Evolutionary conservation across 1,140 invertebrate species (phyloP).

Genomic region (Drosophila equinoxialis): DNA sequence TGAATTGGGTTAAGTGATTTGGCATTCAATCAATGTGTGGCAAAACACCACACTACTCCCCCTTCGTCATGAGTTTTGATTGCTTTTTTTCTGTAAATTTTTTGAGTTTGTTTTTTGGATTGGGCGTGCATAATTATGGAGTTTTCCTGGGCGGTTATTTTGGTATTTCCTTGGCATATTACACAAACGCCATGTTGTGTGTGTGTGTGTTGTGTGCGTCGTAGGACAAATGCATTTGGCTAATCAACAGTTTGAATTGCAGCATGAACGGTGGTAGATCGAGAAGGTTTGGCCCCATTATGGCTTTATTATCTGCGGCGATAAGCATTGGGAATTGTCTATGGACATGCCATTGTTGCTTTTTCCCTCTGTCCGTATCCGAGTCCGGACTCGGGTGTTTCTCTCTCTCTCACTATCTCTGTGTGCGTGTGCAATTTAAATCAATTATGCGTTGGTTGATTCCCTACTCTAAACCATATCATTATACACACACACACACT

Average conservation of each 20-base stretch:
- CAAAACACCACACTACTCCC: background rate
- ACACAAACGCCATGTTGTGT: slow-evolving; percentile 48
- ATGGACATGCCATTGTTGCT: slow-evolving; percentile 31
- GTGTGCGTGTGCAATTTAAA: slow-evolving; percentile 61
- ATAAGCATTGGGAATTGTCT: slow-evolving; percentile 50
- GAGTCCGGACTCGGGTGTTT: background rate
- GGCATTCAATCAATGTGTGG: slow-evolving; percentile 66
- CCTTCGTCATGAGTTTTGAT: background rate
- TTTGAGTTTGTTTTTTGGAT: background rate
- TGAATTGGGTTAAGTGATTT: slow-evolving; percentile 74
- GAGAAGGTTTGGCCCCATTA: slow-evolving; percentile 34
- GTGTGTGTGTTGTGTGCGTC: background rate
- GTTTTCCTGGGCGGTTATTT: slow-evolving; percentile 53
- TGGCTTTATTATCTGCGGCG: slow-evolving; percentile 61
- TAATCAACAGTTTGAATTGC: slow-evolving; percentile 57
- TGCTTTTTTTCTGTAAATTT: background rate
- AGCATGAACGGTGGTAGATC: background rate
- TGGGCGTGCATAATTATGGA: slow-evolving; percentile 55
- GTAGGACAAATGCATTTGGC: slow-evolving; percentile 40
- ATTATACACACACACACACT: slow-evolving; percentile 15
- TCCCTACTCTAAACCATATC: slow-evolving; percentile 37
- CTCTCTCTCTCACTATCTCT: background rate
- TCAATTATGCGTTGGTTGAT: slow-evolving; percentile 61
- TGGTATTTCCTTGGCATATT: slow-evolving; percentile 51
- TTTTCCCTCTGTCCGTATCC: slow-evolving; percentile 1